Evolutionary conservation across 2,113 vertebrate genomes (phyloP), one percentile per base, ranked within the genome.

Genomic region (Apus apus): DNA sequence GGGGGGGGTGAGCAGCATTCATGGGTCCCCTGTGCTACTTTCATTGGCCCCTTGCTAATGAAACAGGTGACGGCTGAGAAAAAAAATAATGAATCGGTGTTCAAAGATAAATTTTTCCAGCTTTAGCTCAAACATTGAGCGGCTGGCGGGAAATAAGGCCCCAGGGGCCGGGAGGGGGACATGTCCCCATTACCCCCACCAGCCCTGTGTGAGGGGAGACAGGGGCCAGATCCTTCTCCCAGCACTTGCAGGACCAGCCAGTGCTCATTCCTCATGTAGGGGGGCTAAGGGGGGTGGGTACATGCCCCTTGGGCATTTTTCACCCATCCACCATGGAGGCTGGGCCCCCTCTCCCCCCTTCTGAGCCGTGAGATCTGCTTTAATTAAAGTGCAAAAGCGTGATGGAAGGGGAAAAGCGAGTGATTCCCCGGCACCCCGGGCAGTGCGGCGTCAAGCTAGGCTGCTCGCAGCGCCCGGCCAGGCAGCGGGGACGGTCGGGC

Each of bases 361-460:
- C 40, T 15, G 57, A 66, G 53, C 74, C 0, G 0, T 0, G 5
- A 87, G 57, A 20, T 71, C 74, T 45, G 34, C 87, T 91, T 46
- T 58, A 77, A 71, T 13, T 22, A 34, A 83, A 85, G 56, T 1
- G 43, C 61, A 21, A 19, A 15, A 40, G 11, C 11, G 4, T 2
- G 50, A 43, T 12, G 91, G 74, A 64, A 84, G 43, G 30, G 34
- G 60, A 27, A 43, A 13, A 6, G 4, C 8, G 2, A 22, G 38
- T 11, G 43, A 51, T 15, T 23, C 66, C 43, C 38, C 77, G 18
- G 29, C 74, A 8, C 48, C 25, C 36, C 13, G 4, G 32, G 22
- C 79, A 92, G 95, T 46, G 90, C 68, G 5, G 50, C 95, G 97
- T 98, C 98, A 98, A 95, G 98, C 98, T 90, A 96, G 96, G 97